These are phyloP conservation scores for Leucania comma DNA, from an alignment of 2,888 invertebrate genomes.

Conservation along the genomic window DNA sequence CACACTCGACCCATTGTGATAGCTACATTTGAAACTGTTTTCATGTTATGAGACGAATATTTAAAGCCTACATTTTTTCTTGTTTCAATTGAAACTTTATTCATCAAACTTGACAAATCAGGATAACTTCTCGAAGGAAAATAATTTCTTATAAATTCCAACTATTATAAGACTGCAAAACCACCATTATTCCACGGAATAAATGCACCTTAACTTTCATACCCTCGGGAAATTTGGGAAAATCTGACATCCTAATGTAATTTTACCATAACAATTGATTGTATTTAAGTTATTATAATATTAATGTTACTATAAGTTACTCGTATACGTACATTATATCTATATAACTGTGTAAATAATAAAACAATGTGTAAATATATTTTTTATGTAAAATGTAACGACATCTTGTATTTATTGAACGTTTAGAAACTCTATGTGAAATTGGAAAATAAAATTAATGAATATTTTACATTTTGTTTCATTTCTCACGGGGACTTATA, in stretches of 20 bases:
- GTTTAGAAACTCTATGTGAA: conserved; percentile 62
- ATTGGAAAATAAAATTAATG: conserved; percentile 57
- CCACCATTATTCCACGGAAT: not conserved
- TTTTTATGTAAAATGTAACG: conserved; percentile 58
- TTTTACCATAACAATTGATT: conserved; percentile 1
- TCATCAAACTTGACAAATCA: not conserved
- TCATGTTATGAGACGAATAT: conserved; percentile 10
- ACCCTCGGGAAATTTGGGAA: not conserved
- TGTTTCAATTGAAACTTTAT: not conserved
- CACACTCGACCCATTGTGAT: not conserved
- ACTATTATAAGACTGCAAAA: conserved; percentile 13
- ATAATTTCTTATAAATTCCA: not conserved
- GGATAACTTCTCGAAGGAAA: not conserved
- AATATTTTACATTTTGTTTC: conserved; percentile 48
- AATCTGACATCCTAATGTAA: not conserved
- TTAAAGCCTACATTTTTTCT: no score
- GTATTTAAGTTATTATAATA: conserved; percentile 7
- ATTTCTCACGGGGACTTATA: not conserved
- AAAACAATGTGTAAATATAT: conserved; percentile 56
- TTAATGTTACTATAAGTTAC: conserved; percentile 37
- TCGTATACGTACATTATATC: conserved; percentile 47
- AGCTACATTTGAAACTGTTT: not conserved
- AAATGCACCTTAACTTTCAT: not conserved
- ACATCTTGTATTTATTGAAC: conserved; percentile 56
- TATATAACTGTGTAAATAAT: conserved; percentile 52